Conservation (phyloP, 2,113 vertebrate species). For the Sebastes fasciatus region DNA sequence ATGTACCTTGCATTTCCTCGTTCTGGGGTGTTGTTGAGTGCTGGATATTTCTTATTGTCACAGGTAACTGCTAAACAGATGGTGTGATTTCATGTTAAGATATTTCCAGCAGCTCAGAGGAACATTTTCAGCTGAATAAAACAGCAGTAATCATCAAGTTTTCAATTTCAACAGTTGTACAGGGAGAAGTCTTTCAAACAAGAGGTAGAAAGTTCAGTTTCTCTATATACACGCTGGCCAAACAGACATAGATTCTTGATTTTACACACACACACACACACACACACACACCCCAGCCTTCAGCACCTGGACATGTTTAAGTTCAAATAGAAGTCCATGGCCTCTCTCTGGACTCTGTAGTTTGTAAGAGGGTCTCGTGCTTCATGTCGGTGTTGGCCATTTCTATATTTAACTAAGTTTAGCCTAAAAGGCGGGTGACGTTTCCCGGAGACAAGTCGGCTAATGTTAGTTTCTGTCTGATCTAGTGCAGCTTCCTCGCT, state of each 20-base stretch:
- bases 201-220: neutral
- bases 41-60: neutral
- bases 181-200: neutral
- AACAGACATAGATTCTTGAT: neutral
- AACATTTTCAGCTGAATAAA: neutral
- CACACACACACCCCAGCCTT: neutral
- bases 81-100: constrained; percentile 9
- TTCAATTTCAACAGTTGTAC: neutral
- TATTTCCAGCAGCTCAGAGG: constrained; percentile 8
- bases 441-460: constrained; percentile 45
- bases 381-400: neutral
- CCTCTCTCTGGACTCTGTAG: neutral
- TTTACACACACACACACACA: neutral
- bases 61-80: constrained; percentile 24
- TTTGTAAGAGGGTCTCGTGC: neutral
- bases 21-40: neutral
- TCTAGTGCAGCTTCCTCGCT: constrained; percentile 23
- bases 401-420: neutral
- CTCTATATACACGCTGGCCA: neutral
- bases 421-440: constrained; percentile 2
- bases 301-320: neutral
- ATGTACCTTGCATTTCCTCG: neutral
- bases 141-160: neutral
- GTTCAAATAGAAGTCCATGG: neutral
- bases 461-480: constrained; percentile 28